Evolutionary conservation across 2,113 vertebrate species (phyloP).

Genomic region (Agapornis roseicollis): DNA sequence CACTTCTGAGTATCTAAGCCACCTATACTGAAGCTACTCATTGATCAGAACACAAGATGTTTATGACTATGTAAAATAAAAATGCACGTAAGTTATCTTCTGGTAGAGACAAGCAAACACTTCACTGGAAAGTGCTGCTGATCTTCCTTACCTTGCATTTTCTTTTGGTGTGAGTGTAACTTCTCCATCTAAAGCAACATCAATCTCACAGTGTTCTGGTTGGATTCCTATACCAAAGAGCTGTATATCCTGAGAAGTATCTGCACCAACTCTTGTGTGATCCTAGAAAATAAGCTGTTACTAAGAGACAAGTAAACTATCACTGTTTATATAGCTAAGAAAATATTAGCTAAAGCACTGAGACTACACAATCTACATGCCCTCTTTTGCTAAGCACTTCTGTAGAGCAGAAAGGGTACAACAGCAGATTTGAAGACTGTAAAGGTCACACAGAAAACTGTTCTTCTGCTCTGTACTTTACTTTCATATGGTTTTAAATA

Average conservation of each 20-base stretch:
- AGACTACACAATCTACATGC: not conserved
- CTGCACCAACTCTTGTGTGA: conserved; percentile 90
- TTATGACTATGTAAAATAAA: not conserved
- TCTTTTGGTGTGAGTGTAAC: conserved; percentile 87
- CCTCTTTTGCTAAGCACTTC: not conserved
- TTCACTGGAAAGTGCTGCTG: not conserved
- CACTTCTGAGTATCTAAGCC: not conserved
- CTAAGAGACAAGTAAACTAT: not conserved
- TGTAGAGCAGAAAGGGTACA: not conserved
- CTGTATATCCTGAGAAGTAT: conserved; percentile 98
- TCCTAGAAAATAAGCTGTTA: conserved; percentile 75
- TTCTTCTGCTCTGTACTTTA: not conserved
- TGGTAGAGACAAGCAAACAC: not conserved
- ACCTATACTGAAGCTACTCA: not conserved
- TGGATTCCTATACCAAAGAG: conserved; percentile 97
- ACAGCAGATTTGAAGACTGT: not conserved
- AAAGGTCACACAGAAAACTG: not conserved
- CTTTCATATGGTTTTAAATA: not conserved
- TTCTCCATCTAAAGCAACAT: conserved; percentile 88
- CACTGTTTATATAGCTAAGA: not conserved
- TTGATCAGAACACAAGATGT: not conserved
- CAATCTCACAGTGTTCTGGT: conserved; percentile 90
- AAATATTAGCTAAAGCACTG: not conserved
- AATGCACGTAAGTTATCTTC: not conserved
- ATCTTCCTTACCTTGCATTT: conserved; percentile 85